These are phyloP conservation scores for Temnothorax ravouxi DNA, from an alignment of 2,888 invertebrate species.

Conservation along the genomic window DNA sequence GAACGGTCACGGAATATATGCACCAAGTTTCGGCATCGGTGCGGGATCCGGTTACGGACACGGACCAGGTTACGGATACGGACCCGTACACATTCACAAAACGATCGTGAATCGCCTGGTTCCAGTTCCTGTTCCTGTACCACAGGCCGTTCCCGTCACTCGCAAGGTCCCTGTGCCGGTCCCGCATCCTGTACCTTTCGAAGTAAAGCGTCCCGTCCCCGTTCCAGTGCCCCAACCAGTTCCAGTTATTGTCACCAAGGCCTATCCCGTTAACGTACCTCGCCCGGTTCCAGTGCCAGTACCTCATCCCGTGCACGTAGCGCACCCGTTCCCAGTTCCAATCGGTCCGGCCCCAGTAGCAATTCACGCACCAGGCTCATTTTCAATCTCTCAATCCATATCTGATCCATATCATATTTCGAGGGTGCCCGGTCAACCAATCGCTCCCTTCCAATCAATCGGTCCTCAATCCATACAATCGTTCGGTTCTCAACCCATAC, in stretches of 20 bases:
- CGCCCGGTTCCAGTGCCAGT: slow-evolving; percentile 68
- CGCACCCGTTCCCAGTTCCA: slow-evolving; percentile 38
- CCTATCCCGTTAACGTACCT: slow-evolving; percentile 64
- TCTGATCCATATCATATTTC: neutral
- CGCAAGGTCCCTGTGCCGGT: slow-evolving; percentile 58
- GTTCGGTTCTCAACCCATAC: neutral
- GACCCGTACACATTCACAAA: neutral
- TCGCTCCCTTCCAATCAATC: neutral
- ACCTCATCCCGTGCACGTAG: slow-evolving; percentile 56
- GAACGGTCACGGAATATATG: slow-evolving; percentile 15
- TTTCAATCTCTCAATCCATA: neutral
- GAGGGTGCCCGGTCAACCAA: neutral
- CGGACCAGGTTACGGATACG: neutral
- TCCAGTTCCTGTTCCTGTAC: slow-evolving; percentile 55
- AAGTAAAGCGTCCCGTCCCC: slow-evolving; percentile 64
- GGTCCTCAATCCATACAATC: neutral
- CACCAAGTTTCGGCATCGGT: neutral
- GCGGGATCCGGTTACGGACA: neutral
- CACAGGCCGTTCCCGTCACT: slow-evolving; percentile 52
- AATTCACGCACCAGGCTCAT: slow-evolving; percentile 3
- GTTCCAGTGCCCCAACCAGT: slow-evolving; percentile 59
- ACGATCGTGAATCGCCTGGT: slow-evolving; percentile 31
- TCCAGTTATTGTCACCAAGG: slow-evolving; percentile 59
- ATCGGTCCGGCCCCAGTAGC: slow-evolving; percentile 12
- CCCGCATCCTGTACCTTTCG: slow-evolving; percentile 57